Base-by-base conservation (phyloP, 1,140 invertebrate species). In the Drosophila pectinifera region DNA sequence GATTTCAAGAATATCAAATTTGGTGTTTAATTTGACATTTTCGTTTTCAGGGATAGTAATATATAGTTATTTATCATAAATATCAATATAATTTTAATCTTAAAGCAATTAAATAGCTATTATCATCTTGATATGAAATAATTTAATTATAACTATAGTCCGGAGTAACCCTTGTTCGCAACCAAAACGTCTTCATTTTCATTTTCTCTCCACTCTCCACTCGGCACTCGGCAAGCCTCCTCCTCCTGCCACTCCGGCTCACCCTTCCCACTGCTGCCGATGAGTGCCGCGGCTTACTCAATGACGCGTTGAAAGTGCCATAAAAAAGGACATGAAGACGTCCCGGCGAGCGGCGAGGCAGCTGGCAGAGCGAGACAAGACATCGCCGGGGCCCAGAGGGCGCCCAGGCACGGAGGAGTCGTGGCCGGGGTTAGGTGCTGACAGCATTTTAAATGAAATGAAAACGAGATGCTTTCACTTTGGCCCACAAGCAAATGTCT, bases 401-500 rank as follows among this genome's bases (percentile, higher is more conserved):
- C 16, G 34, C 39, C 24, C 42, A 14, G 39, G 31, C 31, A 54
- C 8, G 38, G 24, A 18, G 16, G 54, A 55, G 46, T 57, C 63
- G 49, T 62, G 80, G 46, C 58, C 49, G 56, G 46, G 67, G 80
- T 89, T 84, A 89, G 76, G 83, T 86, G 83, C 70, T 89, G 84
- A 86, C 83, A 86, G 83, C 84, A 89, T 86, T 86, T 83, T 89
- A 83, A 86, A 86, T 86, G 75, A 89, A 89, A 86, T 89, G 84
- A 86, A 86, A 86, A 84, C 72, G 83, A 89, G 83, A 89, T 86
- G 83, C 80, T 89, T 86, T 88, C 82, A 85, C 81, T 80, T 64
- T 76, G 31, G 72, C 54, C 68, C 65, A 56, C 49, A 46, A 46
- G 39, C 14, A 39, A 72, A 72, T 72, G 68, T 57, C 68, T 72